Base-by-base conservation (phyloP, 2,113 vertebrate species). In the Melospiza melodia region DNA sequence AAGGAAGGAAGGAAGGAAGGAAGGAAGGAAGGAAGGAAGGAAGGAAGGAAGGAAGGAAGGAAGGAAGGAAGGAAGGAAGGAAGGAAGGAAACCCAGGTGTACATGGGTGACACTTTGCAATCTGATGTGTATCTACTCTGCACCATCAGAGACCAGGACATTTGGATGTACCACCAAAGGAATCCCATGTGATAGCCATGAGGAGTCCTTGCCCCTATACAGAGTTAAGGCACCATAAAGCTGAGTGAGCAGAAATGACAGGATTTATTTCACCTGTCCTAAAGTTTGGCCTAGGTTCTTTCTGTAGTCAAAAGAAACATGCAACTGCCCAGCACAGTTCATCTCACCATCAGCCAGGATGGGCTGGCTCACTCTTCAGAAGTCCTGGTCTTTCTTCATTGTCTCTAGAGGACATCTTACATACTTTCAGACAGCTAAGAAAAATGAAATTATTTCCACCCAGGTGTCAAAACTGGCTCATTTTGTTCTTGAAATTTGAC, bases 401-500 rank as follows among this genome's bases (percentile, higher is more conserved):
- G 6, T 62, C 41, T 87, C 35, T 76, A 83, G 27, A 76, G 48
- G 31, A 75, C n/a, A 69, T 85, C 58, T 91, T 65, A 61, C 41
- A 49, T 75, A 52, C 33, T 76, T 90, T 62, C 15, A 85, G 49
- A 90, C 17, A 88, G 55, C 63, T 69, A 77, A 76, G 72, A 92
- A 79, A 95, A 84, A 94, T 25, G 11, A 81, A 78, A 71, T 78
- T 9, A 82, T 74, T 93, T 90, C 59, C 75, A 90, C 18, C 12
- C 27, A 81, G 49, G 63, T 87, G 75, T 83, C 75, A 71, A 84
- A 95, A 85, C 8, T 71, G 39, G 8, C 31, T 95, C 44, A 48
- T 85, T 95, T 65, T 75, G 68, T 83, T 95, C 67, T 71, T 69
- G 59, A 55, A 88, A 57, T 90, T 67, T 80, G 85, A 93, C 67